Base-by-base conservation (phyloP, 30 jellyfish, hydroid and myxozoan genomes). In the Hydra vulgaris region DNA sequence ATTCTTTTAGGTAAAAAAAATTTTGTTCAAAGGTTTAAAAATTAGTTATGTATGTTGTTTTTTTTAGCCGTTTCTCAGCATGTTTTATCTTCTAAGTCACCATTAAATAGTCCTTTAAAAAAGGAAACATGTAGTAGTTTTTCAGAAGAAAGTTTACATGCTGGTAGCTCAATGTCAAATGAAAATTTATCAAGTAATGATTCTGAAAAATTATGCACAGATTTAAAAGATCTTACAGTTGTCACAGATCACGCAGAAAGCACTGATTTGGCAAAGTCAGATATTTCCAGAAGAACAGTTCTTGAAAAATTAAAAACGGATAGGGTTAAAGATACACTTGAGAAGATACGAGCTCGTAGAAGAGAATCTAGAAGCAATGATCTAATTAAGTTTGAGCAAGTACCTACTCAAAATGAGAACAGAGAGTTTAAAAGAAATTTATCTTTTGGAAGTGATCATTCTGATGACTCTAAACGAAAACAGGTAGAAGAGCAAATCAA, bases 41-140 rank as follows among this genome's bases (percentile, higher is more conserved):
- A n/a, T n/a, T n/a, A 76, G 61, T 40, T 21, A 70, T 0, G 27
- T 22, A 24, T 70, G 0, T 7, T 24, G 0, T 70, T 8, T 70
- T 70, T 0, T 17, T 8, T 70, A 0, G 40, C 25, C 8, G 25
- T 0, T 70, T 18, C 76, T 21, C 76, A 70, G 76, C 76, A 21
- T 70, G 76, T 7, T 74, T 20, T 78, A 53, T n/a, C 77, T 0
- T 19, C 54, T 1, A 78, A 78, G n/a, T 78, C 85, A 19, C 85
- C 85, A 21, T 66, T 78, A 26, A 78, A 78, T 74, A 78, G 85
- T 78, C 85, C 85, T 18, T 78, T 78, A 53, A 22, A 20, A 24
- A 75, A 75, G 67, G 19, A 22, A n/a, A 70, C 24, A 26, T 5
- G 12, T 3, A 40, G 12, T 12, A 3, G 61, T 40, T 40, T 40